Evolutionary conservation across 2,113 vertebrate species (phyloP).

Genomic region (Poeciliopsis prolifica): DNA sequence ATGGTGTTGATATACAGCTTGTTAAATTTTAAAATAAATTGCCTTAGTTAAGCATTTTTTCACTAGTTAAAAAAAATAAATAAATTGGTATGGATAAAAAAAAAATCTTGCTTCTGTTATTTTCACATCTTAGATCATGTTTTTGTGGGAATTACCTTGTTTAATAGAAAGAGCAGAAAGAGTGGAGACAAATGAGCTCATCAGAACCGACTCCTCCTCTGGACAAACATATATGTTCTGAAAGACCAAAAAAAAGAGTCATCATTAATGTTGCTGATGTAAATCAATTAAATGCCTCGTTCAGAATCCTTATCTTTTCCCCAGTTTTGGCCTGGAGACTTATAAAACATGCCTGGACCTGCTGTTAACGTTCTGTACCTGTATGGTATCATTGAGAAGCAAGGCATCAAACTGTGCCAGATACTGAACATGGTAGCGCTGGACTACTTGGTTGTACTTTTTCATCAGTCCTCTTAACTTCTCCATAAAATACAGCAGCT

Average conservation of each 20-base stretch:
- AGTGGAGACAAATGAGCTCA: constrained; percentile 90
- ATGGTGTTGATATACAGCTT: no score
- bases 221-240: constrained; percentile 94
- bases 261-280: background rate
- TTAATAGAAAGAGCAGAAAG: constrained; percentile 86
- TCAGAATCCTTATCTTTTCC: background rate
- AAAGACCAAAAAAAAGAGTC: background rate
- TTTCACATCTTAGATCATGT: background rate
- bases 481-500: constrained; percentile 88
- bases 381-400: constrained; percentile 89
- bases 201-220: constrained; percentile 92
- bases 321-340: background rate
- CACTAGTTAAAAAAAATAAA: no score
- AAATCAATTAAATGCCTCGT: background rate
- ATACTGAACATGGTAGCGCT: constrained; percentile 90
- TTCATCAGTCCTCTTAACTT: constrained; percentile 79
- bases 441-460: constrained; percentile 74
- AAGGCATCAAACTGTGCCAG: constrained; percentile 90
- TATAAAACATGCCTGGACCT: background rate
- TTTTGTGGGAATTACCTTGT: constrained; percentile 78
- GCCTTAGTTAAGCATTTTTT: no score
- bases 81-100: no score
- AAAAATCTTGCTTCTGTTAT: background rate
- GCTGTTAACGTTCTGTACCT: constrained; percentile 73
- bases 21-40: no score